Base-by-base conservation (phyloP, 2,888 invertebrate genomes). In the Agonopterix arenella region DNA sequence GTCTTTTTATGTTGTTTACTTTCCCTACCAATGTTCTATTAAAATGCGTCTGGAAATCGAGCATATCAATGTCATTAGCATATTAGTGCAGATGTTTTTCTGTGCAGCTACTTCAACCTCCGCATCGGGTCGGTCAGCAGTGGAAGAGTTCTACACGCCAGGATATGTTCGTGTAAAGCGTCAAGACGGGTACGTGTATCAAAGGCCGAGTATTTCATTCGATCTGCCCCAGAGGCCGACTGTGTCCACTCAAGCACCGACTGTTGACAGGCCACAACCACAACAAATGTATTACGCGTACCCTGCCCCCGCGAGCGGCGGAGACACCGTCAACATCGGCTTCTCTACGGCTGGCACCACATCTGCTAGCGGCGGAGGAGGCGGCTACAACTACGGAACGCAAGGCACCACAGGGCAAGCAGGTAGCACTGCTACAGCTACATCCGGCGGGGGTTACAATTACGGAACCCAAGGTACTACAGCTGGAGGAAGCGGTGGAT, bases 281-380 rank as follows among this genome's bases (percentile, higher is more conserved):
- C 81, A 82, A 64, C 80, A 78, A 68, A 85, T 84, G 84, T 84
- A 70, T 75, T 85, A 86, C 70, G 83, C 83, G 49, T 85, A 85
- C 60, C 83, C 85, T 47, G 82, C 61, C 36, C 81, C 82, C 13
- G 58, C 66, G 36, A 59, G 68, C 46, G 71, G 48, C 0, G 52
- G 51, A 2, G 65, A 61, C 59, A 61, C 69, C 11, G 66, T 69
- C 45, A 76, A 66, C 62, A 66, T 70, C 55, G 76, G 78, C n/a
- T 68, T 60, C 51, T 52, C 62, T 38, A 58, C 67, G 10, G 49
- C 60, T 3, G 44, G 51, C 3, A 56, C 61, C 56, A 48, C 49
- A 11, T 42, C 58, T 51, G 50, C 52, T 4, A 61, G 64, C 1
- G 40, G 13, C 5, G 46, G 36, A 11, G 45, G 41, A 46, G 41